Evolutionary conservation across 2,797 vertebrate species (phyloP).

Genomic region (Cichlasoma orientale): DNA sequence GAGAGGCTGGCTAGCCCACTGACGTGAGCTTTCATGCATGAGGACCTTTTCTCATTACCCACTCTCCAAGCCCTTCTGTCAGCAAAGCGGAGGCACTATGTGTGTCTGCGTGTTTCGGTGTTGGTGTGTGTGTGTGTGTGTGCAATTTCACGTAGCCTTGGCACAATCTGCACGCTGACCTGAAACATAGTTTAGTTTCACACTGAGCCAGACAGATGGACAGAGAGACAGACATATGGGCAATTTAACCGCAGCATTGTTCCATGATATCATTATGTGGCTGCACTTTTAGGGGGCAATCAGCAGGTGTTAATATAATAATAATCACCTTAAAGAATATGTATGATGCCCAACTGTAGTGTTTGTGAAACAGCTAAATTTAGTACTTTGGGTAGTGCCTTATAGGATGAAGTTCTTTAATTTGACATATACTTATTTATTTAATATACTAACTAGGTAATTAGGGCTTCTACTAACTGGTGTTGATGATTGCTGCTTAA

Average conservation of each 20-base stretch:
- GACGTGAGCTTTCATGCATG: conserved; percentile 71
- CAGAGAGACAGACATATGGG: conserved; percentile 65
- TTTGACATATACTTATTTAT: background rate
- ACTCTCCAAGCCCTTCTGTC: conserved; percentile 71
- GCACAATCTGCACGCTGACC: conserved; percentile 66
- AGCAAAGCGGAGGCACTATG: conserved; percentile 43
- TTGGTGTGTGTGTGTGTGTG: conserved; percentile 28
- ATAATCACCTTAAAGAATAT: background rate
- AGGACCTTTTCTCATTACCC: conserved; percentile 75
- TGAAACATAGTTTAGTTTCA: conserved; percentile 74
- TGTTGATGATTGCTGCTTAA: background rate
- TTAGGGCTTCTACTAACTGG: no score
- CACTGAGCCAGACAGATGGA: conserved; percentile 68
- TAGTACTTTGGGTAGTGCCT: background rate
- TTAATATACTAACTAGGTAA: no score
- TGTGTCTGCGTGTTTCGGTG: conserved; percentile 19
- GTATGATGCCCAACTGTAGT: background rate
- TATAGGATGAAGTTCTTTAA: no score
- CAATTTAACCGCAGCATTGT: conserved; percentile 53
- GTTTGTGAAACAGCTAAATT: background rate
- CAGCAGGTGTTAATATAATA: conserved; percentile 27
- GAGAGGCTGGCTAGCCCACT: conserved; percentile 34
- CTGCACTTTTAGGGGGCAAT: conserved; percentile 11
- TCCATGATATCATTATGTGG: conserved; percentile 28
- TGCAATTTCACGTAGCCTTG: conserved; percentile 50